These are phyloP conservation scores for Clarias laeviceps DNA, from an alignment of 2,797 vertebrate species.

Conservation along the genomic window DNA sequence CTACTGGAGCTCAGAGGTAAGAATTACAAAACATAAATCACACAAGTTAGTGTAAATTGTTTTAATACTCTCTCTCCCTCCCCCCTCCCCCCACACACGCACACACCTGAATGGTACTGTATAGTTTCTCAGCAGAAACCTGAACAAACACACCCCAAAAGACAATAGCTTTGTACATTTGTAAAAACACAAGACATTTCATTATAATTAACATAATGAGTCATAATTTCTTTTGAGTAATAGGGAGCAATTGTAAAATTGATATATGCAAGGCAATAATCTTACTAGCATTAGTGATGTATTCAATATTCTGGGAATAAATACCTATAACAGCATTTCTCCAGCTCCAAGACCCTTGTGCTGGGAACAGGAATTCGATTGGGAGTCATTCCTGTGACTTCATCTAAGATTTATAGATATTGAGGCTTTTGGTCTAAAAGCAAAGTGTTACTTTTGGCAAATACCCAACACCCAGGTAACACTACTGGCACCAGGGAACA, in stretches of 20 bases:
- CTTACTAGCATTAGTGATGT: background rate
- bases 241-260: background rate
- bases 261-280: background rate
- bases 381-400: no score
- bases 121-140: background rate
- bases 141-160: background rate
- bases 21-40: conserved; percentile 11
- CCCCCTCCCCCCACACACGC: background rate
- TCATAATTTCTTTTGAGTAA: background rate
- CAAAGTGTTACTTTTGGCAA: no score
- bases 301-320: background rate
- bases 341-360: background rate
- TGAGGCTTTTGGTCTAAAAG: no score
- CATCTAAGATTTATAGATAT: no score
- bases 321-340: background rate
- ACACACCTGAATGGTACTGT: background rate
- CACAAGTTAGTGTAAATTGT: background rate
- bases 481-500: no score
- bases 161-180: background rate
- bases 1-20: conserved; percentile 55
- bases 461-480: no score
- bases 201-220: background rate
- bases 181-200: background rate
- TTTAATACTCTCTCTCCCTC: background rate
- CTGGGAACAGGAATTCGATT: background rate